Conservation (phyloP, 2,888 invertebrate genomes). For the Rhagophthalmus giganteus region DNA sequence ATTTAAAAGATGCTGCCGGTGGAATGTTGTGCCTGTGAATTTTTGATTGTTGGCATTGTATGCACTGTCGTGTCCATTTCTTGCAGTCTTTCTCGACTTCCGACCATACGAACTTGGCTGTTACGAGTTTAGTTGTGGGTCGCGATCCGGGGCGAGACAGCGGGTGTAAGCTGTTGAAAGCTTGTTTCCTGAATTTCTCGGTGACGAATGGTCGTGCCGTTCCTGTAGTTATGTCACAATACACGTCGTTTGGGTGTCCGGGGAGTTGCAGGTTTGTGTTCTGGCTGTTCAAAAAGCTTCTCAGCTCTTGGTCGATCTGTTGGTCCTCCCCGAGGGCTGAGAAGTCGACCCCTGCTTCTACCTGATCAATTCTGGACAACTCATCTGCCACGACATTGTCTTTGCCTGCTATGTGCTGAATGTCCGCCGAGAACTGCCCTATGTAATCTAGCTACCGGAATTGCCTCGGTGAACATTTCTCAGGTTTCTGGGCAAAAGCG, state of each 20-base stretch:
- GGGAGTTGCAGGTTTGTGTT: not conserved
- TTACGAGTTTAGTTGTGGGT: too few species aligned
- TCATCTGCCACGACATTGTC: slow-evolving; percentile 7
- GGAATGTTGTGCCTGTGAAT: too few species aligned
- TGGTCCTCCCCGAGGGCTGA: slow-evolving; percentile 4
- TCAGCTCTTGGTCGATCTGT: slow-evolving; percentile 1
- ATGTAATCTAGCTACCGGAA: slow-evolving; percentile 20
- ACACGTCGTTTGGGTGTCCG: not conserved
- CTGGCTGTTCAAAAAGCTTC: not conserved
- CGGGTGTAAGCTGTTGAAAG: too few species aligned
- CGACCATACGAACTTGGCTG: too few species aligned
- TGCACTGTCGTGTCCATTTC: too few species aligned
- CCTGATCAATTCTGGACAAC: slow-evolving; percentile 3
- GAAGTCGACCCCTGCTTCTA: slow-evolving; percentile 2
- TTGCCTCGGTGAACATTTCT: slow-evolving; percentile 33
- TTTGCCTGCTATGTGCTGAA: slow-evolving; percentile 8
- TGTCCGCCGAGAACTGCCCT: slow-evolving; percentile 20
- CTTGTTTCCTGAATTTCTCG: not conserved
- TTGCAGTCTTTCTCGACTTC: too few species aligned
- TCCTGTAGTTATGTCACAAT: not conserved
- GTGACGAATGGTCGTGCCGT: not conserved
- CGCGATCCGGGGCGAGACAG: too few species aligned
- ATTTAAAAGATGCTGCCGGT: too few species aligned
- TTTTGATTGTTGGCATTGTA: too few species aligned
- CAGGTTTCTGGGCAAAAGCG: slow-evolving; percentile 42